phyloP scores from a whole-genome alignment of 2,888 invertebrate species.

The Noctua janthe region DNA sequence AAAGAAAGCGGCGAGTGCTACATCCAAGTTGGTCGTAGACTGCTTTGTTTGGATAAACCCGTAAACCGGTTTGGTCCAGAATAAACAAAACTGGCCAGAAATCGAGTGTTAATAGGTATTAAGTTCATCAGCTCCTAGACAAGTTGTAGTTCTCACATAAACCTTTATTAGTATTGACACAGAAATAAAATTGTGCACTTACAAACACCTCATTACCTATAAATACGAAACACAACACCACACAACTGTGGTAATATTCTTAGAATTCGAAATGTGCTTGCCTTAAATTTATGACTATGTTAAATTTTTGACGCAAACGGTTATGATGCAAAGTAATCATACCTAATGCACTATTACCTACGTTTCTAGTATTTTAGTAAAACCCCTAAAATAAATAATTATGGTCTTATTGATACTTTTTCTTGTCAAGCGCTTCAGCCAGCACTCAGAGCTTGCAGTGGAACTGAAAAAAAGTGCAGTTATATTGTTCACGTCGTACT shows the following conservation, averaged over 20 bases:
- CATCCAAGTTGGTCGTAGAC: background rate
- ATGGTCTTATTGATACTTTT: background rate
- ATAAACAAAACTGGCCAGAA: background rate
- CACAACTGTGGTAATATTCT: constrained; percentile 83
- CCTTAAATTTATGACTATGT: constrained; percentile 73
- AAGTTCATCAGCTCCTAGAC: background rate
- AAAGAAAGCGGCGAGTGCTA: background rate
- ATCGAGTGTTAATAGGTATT: background rate
- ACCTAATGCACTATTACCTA: constrained; percentile 55
- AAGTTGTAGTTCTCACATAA: background rate
- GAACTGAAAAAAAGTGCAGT: background rate
- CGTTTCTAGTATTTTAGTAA: background rate
- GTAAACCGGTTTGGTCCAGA: background rate
- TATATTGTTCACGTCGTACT: background rate
- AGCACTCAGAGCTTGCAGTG: background rate
- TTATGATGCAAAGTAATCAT: constrained; percentile 59
- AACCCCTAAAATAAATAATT: background rate
- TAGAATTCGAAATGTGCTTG: constrained; percentile 82
- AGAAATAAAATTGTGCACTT: constrained; percentile 58
- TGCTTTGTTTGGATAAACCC: background rate
- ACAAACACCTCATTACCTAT: constrained; percentile 71
- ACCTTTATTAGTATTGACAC: constrained; percentile 26
- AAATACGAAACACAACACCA: constrained; percentile 83
- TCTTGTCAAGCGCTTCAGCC: background rate
- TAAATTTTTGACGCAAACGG: constrained; percentile 62